Percentiles rank a stretch among this genome's conserved stretches.
Evolutionary conservation across 2,888 invertebrate genomes (phyloP).

Genomic region (Drosophila tripunctata): DNA sequence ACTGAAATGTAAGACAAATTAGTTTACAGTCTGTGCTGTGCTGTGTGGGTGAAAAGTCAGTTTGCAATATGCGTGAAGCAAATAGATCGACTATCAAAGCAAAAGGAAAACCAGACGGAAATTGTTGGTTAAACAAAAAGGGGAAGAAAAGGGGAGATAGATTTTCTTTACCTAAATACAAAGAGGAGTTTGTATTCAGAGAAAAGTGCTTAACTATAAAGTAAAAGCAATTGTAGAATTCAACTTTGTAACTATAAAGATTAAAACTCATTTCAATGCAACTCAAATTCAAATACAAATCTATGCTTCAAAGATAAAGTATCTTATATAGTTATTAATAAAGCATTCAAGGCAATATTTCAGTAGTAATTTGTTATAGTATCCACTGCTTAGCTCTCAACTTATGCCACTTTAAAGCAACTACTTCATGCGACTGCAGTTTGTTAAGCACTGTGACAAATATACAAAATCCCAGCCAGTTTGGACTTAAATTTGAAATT

Average conservation of each 20-base stretch:
- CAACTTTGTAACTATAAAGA: too few species aligned
- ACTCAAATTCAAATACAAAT: too few species aligned
- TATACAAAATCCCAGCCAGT: background rate
- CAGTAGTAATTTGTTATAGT: too few species aligned
- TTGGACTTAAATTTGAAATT: constrained; percentile 32
- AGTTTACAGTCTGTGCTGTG: constrained; percentile 35
- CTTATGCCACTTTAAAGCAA: background rate
- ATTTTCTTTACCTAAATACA: background rate
- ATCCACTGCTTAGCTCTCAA: too few species aligned
- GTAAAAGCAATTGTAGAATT: too few species aligned
- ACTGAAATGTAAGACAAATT: constrained; percentile 64
- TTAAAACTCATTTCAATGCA: too few species aligned
- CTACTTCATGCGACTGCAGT: background rate
- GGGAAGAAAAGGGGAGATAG: background rate
- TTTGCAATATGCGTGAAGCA: constrained; percentile 26
- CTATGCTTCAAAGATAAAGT: too few species aligned
- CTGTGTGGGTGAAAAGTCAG: constrained; percentile 33
- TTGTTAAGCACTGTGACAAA: background rate
- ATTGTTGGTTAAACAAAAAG: background rate
- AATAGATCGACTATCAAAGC: constrained; percentile 16
- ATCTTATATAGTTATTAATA: too few species aligned
- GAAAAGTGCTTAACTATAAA: too few species aligned
- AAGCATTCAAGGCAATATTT: too few species aligned
- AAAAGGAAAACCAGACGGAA: background rate
- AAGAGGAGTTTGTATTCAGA: too few species aligned